These are phyloP conservation scores for Lamellibrachia columna DNA, from an alignment of 2,888 invertebrate species.

Conservation along the genomic window DNA sequence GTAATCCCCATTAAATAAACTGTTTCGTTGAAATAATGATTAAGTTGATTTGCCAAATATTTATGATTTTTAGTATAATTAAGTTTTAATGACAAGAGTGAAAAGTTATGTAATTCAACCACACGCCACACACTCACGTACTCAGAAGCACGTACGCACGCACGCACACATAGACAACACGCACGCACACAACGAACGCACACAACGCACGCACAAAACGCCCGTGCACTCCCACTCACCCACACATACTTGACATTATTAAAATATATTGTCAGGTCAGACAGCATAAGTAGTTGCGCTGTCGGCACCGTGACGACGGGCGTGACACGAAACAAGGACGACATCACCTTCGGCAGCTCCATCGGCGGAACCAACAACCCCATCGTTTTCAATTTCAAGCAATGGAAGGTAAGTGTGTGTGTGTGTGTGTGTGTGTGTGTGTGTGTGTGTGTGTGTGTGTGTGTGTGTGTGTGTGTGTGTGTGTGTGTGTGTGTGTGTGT, in stretches of 20 bases:
- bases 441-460: neutral
- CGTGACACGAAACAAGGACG: neutral
- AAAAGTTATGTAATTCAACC: too few species aligned
- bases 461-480: neutral
- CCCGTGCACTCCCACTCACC: neutral
- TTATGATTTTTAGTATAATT: too few species aligned
- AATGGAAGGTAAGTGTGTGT: neutral
- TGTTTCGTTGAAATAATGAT: too few species aligned
- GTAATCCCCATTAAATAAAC: too few species aligned
- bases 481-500: too few species aligned
- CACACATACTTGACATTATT: neutral
- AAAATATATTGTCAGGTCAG: neutral
- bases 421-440: neutral
- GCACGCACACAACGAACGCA: neutral
- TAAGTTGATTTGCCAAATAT: too few species aligned
- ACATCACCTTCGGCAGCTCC: conserved; percentile 9
- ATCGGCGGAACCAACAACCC: conserved; percentile 22
- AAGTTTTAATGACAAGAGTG: too few species aligned
- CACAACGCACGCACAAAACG: neutral
- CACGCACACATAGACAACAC: neutral
- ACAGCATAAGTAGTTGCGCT: conserved; percentile 14
- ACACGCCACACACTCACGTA: neutral
- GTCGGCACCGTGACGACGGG: neutral
- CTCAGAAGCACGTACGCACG: neutral
- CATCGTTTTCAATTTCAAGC: conserved; percentile 16